Base-by-base conservation (phyloP, 2,888 invertebrate genomes). In the Scrobipalpa atriplicella region DNA sequence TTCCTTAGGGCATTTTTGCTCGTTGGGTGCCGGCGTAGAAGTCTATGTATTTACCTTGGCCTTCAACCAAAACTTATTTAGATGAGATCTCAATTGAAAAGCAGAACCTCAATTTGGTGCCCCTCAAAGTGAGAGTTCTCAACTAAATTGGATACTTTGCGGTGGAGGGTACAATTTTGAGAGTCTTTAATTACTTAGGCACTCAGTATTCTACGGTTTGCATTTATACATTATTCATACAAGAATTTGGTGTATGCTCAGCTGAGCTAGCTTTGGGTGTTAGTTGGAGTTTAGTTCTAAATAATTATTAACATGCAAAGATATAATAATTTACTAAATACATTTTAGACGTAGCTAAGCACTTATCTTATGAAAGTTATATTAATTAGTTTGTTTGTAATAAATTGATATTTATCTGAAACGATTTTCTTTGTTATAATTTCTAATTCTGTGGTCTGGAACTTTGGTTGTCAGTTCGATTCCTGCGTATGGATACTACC, bases 11-110 rank as follows among this genome's bases (percentile, higher is more conserved):
- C n/a, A 21, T 64, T 64, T 51, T 18, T 60, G 29, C 51, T 21
- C 39, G 51, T 13, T 16, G 10, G 56, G 47, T 61, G 60, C 52
- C 60, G 54, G 62, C 64, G 54, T 65, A 56, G 60, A 41, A 52
- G 65, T 54, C 62, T 47, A 64, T 64, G 64, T 65, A 61, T 68
- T 68, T 68, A 66, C 68, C 66, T 68, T 68, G 68, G 64, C 64
- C 66, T 66, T 61, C 66, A 21, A 68, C 54, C 61, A 64, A 66
- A 68, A 66, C 64, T 64, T 66, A 66, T 66, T 68, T 64, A 66
- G 43, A 63, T 64, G 64, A 66, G 38, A 43, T 56, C 52, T 11
- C 18, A 58, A 64, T 68, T 66, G 66, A 66, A 64, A 29, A 64
- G 58, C 51, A 52, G 64, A 29, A 60, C 62, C 62, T 60, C 54